Percentiles rank a stretch among this genome's conserved stretches.
Evolutionary conservation across 1,140 invertebrate species (phyloP).

Genomic region (Polypedilum vanderplanki): DNA sequence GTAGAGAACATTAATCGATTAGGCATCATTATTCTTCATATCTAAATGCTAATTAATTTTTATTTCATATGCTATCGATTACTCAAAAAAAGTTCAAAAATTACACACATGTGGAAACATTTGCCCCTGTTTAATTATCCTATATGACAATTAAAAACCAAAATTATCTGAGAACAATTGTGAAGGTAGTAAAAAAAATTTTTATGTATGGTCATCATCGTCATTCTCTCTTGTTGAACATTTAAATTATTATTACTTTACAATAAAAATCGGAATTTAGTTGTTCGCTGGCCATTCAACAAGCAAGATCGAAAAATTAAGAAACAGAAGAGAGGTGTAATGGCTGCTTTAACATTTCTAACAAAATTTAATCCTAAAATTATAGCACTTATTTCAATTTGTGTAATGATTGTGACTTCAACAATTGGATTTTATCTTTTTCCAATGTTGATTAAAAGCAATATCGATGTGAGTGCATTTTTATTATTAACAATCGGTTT

Average conservation of each 20-base stretch:
- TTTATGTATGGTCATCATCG: not conserved
- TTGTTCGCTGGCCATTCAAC: not conserved
- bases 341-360: not conserved
- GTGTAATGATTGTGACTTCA: not conserved
- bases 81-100: too few relatives aligned
- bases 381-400: not conserved
- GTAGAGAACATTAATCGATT: too few relatives aligned
- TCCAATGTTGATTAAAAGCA: not conserved
- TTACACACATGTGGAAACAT: not conserved
- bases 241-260: not conserved
- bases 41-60: too few relatives aligned
- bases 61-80: too few relatives aligned
- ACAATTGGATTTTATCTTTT: not conserved
- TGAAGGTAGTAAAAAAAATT: not conserved
- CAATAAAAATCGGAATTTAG: not conserved
- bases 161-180: not conserved
- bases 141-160: not conserved
- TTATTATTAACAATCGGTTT: too few relatives aligned
- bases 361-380: not conserved
- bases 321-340: not conserved
- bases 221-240: not conserved
- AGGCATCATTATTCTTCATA: too few relatives aligned
- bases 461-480: not conserved
- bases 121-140: not conserved
- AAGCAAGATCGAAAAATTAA: not conserved